Evolutionary conservation across 2,113 vertebrate species (phyloP).

Genomic region (Notechis scutatus): DNA sequence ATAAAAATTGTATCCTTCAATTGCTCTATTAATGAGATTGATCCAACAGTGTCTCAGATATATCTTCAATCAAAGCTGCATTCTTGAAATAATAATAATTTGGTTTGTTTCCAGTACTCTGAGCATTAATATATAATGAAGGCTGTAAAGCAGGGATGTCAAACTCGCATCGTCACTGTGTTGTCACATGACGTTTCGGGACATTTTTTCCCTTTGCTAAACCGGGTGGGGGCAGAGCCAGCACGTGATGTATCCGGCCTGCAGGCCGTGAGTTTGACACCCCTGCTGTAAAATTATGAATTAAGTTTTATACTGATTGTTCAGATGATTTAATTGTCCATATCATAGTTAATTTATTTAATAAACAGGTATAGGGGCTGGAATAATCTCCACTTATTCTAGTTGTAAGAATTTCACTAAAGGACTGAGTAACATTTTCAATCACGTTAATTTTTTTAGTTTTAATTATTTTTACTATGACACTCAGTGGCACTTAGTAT

Average conservation of each 20-base stretch:
- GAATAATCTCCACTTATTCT: neutral
- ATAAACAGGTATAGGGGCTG: neutral
- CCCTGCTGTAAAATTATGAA: neutral
- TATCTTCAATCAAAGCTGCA: neutral
- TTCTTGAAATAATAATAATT: neutral
- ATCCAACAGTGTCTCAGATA: neutral
- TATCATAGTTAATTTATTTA: neutral
- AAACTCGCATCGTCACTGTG: fast-evolving
- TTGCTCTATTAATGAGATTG: neutral
- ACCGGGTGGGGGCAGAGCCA: no score
- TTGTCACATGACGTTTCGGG: no score
- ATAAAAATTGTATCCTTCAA: neutral
- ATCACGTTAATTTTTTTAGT: neutral
- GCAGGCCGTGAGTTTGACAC: no score
- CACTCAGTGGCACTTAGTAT: neutral
- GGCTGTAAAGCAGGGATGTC: neutral
- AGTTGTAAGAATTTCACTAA: neutral
- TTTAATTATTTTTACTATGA: neutral
- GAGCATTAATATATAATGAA: neutral
- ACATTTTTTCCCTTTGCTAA: no score
- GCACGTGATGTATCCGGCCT: no score
- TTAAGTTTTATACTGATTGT: neutral
- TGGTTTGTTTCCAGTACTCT: neutral
- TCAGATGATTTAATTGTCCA: neutral
- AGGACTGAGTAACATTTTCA: neutral